Evolutionary conservation across 2,113 vertebrate genomes (phyloP), one percentile per base, ranked within the genome.

Genomic region (Eptesicus fuscus): DNA sequence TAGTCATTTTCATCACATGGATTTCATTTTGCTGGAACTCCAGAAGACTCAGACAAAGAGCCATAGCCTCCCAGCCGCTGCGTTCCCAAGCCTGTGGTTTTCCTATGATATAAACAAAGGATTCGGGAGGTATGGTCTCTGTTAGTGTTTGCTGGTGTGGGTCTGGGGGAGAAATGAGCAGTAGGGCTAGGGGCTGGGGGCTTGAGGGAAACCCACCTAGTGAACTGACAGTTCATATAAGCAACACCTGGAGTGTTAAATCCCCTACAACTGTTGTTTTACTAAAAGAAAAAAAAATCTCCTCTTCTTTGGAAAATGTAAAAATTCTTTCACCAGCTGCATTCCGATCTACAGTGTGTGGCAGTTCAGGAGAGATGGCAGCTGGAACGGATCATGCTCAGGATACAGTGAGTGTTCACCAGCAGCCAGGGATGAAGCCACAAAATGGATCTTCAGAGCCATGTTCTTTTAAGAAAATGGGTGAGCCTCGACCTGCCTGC

Each of bases 321-420:
- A 94, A 97, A 96, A 97, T 97, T 97, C 96, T 90, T 83, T 96
- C 80, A 74, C 92, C 97, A 98, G 98, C 97, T 98, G 97, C 95
- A 96, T 97, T 98, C 97, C 93, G 63, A 96, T 92, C 96, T 97
- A 59, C 91, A 96, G 91, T 97, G 94, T 97, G 97, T 97, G 96
- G 98, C 95, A 95, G 97, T 92, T 94, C 97, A 97, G 96, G 0
- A 59, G 97, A 94, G 86, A 70, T 65, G 93, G 96, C 98, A 98
- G 98, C 98, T 98, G 98, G 98, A 98, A 97, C 18, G 94, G 73
- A 98, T 98, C 98, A 97, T n/a, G 79, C 94, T 95, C 96, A 97
- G 96, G 97, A 93, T 96, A 96, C 71, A 70, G 95, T 95, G 97
- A 96, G 96, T 11, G 63, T 83, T 96, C 96, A 90, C 96, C 88